Base-by-base conservation (phyloP, 2,113 vertebrate genomes). In the Paradoxurus hermaphroditus region DNA sequence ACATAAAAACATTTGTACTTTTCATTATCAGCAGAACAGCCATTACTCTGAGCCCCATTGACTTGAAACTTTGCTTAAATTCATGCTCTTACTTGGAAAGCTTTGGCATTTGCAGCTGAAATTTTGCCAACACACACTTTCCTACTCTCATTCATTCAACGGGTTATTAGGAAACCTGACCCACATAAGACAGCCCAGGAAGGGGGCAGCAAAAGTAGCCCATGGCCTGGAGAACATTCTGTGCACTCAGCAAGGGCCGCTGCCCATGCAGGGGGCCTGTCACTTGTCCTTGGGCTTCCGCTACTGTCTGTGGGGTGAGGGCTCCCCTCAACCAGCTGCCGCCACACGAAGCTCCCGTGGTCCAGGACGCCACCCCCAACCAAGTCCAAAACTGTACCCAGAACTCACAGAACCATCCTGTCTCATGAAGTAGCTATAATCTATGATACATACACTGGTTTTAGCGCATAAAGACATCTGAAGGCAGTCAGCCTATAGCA, bases 71-170 rank as follows among this genome's bases (percentile, higher is more conserved):
- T 31, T 34, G 75, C 87, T 92, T 79, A 67, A 92, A 96, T 83
- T 87, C 95, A 46, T 62, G 49, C 81, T 70, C 63, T 75, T 44
- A 68, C 83, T 97, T 82, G 70, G 93, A 93, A 84, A 95, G 93
- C 11, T 65, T 31, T 29, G 70, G 88, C 86, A n/a, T 86, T 44
- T 41, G 63, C 67, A 34, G 79, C 81, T 88, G 91, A 89, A 90
- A 84, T 41, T 51, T 81, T 78, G 95, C 93, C 93, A 95, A 23
- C 34, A 59, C n/a, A 13, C 25, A 86, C 82, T 92, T 75, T 95
- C 51, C 89, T 25, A 46, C 49, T 96, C 84, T 90, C 79, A 59
- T 77, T 86, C 94, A 96, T 67, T 75, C n/a, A 44, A 1, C 0
- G 2, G n/a, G 25, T 27, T 19, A 73, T 79, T 68, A 93, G 75